Evolutionary conservation across 2,797 vertebrate genomes (phyloP).

Genomic region (Urophycis tenuis): DNA sequence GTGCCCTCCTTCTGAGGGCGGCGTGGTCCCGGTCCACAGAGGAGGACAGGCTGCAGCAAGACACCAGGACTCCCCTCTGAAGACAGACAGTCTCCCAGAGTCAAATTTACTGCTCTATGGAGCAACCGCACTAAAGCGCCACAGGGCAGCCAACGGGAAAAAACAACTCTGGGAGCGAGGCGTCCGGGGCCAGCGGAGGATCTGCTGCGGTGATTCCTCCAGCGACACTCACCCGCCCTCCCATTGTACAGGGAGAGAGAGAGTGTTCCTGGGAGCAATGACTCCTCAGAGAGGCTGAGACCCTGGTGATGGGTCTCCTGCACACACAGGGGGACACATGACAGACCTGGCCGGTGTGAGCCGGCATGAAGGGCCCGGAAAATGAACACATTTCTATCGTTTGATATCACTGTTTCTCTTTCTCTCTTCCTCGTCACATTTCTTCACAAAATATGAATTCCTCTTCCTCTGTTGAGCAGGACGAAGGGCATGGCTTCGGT

Average conservation of each 20-base stretch:
- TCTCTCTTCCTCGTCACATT: no score
- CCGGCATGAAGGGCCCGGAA: not conserved
- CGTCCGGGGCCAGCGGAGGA: no score
- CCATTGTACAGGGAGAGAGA: constrained; percentile 36
- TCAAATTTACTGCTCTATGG: constrained; percentile 53
- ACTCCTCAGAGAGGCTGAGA: no score
- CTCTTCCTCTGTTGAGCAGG: no score
- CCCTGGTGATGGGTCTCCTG: no score
- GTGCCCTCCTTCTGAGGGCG: no score
- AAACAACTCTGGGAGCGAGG: constrained; percentile 58
- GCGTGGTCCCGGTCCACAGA: no score
- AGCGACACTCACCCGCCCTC: constrained; percentile 33
- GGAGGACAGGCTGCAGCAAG: not conserved
- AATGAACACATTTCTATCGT: not conserved
- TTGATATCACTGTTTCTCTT: not conserved
- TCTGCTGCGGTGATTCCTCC: constrained; percentile 44
- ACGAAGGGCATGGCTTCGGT: no score
- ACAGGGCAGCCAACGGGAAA: constrained; percentile 62
- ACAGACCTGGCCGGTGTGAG: not conserved
- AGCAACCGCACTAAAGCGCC: constrained; percentile 62
- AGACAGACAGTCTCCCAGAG: constrained; percentile 50
- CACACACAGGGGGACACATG: no score
- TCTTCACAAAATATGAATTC: no score
- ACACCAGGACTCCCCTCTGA: not conserved
- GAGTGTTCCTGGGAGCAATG: not conserved